Conservation (phyloP, 2,797 vertebrate species). For the Darevskia mixta region DNA sequence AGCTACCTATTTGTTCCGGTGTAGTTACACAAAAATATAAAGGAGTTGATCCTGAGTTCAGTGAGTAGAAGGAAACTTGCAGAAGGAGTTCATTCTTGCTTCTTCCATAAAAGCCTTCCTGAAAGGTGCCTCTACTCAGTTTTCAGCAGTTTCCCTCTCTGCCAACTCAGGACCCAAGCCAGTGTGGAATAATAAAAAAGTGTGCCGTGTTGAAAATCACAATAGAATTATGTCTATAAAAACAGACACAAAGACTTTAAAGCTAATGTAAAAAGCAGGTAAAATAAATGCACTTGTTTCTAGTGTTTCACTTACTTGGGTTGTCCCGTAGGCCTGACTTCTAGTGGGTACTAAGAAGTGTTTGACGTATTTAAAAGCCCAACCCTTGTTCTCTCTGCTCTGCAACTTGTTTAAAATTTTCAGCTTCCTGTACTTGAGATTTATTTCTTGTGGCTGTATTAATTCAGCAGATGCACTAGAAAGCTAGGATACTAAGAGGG, state of each 20-base stretch:
- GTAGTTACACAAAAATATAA: neutral
- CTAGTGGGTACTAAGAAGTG: neutral
- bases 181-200: neutral
- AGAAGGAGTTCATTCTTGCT: neutral
- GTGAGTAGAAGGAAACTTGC: neutral
- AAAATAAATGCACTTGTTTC: neutral
- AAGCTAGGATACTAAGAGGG: constrained; percentile 5
- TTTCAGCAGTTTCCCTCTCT: neutral
- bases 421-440: neutral
- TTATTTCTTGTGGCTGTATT: constrained; percentile 6
- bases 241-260: neutral
- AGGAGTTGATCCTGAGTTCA: neutral
- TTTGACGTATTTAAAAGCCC: neutral
- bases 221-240: neutral
- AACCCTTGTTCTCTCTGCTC: neutral
- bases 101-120: neutral
- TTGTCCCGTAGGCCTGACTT: neutral
- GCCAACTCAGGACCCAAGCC: neutral
- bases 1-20: neutral
- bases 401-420: neutral
- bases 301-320: neutral
- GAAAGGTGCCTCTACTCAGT: neutral
- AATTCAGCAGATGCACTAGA: constrained; percentile 1
- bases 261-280: neutral
- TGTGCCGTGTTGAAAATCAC: neutral